Evolutionary conservation across 2,113 vertebrate species (phyloP).

Genomic region (Oxygymnocypris stewartii): DNA sequence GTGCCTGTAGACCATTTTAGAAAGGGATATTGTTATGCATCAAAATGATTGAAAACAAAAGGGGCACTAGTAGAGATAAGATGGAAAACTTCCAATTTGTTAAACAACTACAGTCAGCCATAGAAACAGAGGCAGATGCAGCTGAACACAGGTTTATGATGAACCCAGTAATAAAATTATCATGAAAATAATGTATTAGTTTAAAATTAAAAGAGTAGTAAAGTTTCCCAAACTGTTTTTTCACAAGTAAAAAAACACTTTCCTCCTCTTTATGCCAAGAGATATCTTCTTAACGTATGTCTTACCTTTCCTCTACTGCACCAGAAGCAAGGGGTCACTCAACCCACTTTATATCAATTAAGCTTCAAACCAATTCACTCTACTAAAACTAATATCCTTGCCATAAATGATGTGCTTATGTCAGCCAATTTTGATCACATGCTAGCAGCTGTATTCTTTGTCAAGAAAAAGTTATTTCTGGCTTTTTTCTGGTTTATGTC

Average conservation of each 20-base stretch:
- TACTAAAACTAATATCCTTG: conserved; percentile 3
- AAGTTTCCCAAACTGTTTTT: not conserved
- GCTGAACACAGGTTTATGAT: not conserved
- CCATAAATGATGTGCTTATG: not conserved
- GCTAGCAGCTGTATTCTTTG: not conserved
- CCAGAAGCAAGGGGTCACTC: not conserved
- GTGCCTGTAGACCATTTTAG: conserved; percentile 70
- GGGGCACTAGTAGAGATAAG: not conserved
- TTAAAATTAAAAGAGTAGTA: not conserved
- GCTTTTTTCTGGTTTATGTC: not conserved
- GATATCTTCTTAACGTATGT: not conserved
- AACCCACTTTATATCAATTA: not conserved
- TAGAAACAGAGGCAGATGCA: not conserved
- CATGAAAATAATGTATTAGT: not conserved
- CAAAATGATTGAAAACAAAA: not conserved
- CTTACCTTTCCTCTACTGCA: not conserved
- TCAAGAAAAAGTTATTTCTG: not conserved
- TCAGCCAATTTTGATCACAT: not conserved
- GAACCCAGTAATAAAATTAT: not conserved
- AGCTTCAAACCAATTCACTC: conserved; percentile 2
- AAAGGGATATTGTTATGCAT: not conserved
- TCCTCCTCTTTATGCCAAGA: not conserved
- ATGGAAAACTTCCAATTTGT: not conserved
- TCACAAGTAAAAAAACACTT: not conserved
- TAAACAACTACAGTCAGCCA: not conserved